Base-by-base conservation (phyloP, 2,113 vertebrate species). In the Lagopus muta region DNA sequence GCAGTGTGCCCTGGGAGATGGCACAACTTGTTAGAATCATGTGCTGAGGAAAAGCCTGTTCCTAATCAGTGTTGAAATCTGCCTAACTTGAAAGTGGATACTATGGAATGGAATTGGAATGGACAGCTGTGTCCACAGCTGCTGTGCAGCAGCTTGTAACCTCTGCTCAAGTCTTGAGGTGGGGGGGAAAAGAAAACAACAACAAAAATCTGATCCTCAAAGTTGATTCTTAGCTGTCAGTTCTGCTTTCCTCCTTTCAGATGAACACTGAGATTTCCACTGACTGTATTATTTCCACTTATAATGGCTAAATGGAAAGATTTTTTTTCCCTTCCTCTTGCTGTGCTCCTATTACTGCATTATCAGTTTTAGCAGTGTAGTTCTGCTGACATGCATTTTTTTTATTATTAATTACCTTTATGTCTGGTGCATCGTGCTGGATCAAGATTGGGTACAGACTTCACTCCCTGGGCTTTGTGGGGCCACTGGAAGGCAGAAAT, bases 101-200 rank as follows among this genome's bases (percentile, higher is more conserved):
- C 73, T 65, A 38, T 1, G 5, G 87, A 82, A 94, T 79, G 9
- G 69, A 70, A 89, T 69, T 54, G 2, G 2, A 72, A 90, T 48
- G 70, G 86, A 90, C 83, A 92, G 83, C 70, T 86, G 80, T 67
- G 66, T 86, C 92, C 77, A 43, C 62, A 90, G 90, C 82, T 88
- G 73, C 82, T 1, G 2, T 4, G 27, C 57, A 71, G 90, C 65
- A 81, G 74, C 89, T 79, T 72, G 70, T n/a, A 85, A 89, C 86
- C 89, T 92, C 75, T 82, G 82, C 43, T 47, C 83, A 76, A 2
- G 9, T 32, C 88, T 84, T 43, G 28, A 17, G 22, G 34, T 47
- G 28, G 38, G 38, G 38, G 36, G 61, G 10, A 3, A 32, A 55
- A 57, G 17, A 21, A 58, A n/a, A 58, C 32, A n/a, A 13, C 55